Percentiles rank a stretch among this genome's conserved stretches.
These are phyloP conservation scores for Seriola quinqueradiata DNA, from an alignment of 2,113 vertebrate species.

Conservation along the genomic window DNA sequence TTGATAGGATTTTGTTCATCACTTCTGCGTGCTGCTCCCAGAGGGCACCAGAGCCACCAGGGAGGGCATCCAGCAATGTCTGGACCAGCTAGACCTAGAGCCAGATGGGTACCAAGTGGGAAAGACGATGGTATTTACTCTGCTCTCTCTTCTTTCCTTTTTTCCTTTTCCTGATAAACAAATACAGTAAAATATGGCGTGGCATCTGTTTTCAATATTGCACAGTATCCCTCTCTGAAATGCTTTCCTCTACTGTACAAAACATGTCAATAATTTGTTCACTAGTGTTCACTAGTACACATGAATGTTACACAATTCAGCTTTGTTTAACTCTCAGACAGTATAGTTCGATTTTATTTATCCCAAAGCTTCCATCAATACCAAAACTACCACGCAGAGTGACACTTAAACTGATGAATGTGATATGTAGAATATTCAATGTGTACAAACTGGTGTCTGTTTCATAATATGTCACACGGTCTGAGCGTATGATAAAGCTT, in stretches of 20 bases:
- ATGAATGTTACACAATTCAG: neutral
- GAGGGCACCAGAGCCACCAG: slow-evolving; percentile 85
- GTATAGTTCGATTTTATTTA: neutral
- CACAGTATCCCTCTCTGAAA: neutral
- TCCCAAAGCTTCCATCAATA: neutral
- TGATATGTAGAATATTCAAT: neutral
- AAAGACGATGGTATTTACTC: slow-evolving; percentile 90
- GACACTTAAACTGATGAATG: neutral
- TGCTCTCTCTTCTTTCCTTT: neutral
- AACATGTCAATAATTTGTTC: neutral
- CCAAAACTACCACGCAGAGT: neutral
- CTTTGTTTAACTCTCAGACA: neutral
- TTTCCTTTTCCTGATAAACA: neutral
- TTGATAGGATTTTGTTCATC: slow-evolving; percentile 92
- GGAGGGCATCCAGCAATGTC: slow-evolving; percentile 89
- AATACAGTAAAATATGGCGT: neutral
- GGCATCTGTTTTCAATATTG: slow-evolving; percentile 5
- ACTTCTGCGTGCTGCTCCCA: slow-evolving; percentile 93
- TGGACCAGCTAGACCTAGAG: slow-evolving; percentile 87
- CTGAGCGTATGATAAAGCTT: neutral
- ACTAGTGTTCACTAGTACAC: neutral
- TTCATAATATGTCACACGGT: neutral
- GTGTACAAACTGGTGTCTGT: neutral
- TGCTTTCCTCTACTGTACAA: neutral
- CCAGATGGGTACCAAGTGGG: slow-evolving; percentile 95